Conservation (phyloP, 2,797 vertebrate genomes). For the Schizopygopsis malacanthus region DNA sequence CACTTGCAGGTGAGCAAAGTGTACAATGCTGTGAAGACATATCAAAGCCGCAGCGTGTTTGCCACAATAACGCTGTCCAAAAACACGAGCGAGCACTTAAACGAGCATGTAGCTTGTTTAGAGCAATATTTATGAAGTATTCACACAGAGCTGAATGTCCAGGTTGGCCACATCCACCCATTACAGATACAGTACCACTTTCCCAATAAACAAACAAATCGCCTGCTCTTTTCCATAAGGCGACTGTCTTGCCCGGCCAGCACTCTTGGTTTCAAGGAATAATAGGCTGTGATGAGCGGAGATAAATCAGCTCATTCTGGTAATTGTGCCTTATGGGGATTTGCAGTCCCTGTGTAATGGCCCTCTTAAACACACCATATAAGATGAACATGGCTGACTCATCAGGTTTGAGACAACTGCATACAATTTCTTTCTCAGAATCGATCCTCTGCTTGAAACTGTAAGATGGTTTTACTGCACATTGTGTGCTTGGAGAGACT, state of each 20-base stretch:
- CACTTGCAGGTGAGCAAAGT: conserved; percentile 34
- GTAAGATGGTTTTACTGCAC: conserved; percentile 16
- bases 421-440: conserved; percentile 37
- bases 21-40: conserved; percentile 30
- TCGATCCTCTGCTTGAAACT: conserved; percentile 29
- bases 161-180: conserved; percentile 10
- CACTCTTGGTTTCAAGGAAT: conserved; percentile 45
- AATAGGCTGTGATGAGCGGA: conserved; percentile 56
- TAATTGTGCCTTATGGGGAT: conserved; percentile 69
- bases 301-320: conserved; percentile 64
- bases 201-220: conserved; percentile 39
- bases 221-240: conserved; percentile 43
- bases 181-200: conserved; percentile 49
- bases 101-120: conserved; percentile 28
- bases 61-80: conserved; percentile 27
- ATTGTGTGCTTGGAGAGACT: conserved; percentile 28
- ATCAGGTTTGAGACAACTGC: conserved; percentile 41
- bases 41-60: conserved; percentile 33
- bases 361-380: conserved; percentile 64
- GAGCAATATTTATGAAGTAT: conserved; percentile 39
- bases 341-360: conserved; percentile 65
- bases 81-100: background rate
- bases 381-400: conserved; percentile 57
- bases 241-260: conserved; percentile 43
- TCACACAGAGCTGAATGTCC: conserved; percentile 31